These are phyloP conservation scores for Xiphophorus maculatus DNA, from an alignment of 2,113 vertebrate genomes.

Conservation along the genomic window DNA sequence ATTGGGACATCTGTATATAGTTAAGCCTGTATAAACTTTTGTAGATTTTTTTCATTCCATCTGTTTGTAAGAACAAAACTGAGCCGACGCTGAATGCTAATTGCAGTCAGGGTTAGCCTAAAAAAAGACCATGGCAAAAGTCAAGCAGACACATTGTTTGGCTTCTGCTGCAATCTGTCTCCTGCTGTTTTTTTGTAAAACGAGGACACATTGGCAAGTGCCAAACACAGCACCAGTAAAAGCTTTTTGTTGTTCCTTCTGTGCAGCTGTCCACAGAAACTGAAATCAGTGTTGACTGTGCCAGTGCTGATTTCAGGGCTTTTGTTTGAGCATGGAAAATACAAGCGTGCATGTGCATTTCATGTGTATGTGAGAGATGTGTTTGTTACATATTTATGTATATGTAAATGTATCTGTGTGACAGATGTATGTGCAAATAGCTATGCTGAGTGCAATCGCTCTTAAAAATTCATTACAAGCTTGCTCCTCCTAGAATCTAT, in stretches of 20 bases:
- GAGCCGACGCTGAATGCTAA: slow-evolving; percentile 18
- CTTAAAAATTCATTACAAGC: slow-evolving; percentile 54
- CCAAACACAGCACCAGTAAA: slow-evolving; percentile 50
- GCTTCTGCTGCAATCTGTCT: slow-evolving; percentile 52
- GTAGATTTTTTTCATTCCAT: slow-evolving; percentile 6
- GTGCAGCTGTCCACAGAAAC: slow-evolving; percentile 31
- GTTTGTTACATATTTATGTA: slow-evolving; percentile 29
- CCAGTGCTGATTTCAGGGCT: background rate
- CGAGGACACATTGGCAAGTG: slow-evolving; percentile 44
- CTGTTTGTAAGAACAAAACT: slow-evolving; percentile 13
- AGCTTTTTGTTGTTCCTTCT: slow-evolving; percentile 62
- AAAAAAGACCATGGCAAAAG: slow-evolving; percentile 38
- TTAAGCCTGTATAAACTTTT: background rate
- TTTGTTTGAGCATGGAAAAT: background rate
- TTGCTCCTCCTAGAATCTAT: slow-evolving; percentile 45
- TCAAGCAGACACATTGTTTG: slow-evolving; percentile 50
- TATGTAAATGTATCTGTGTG: background rate
- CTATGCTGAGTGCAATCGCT: slow-evolving; percentile 9
- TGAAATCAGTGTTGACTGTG: slow-evolving; percentile 51
- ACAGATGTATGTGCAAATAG: slow-evolving; percentile 47
- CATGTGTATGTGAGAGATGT: background rate
- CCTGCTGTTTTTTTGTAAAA: slow-evolving; percentile 62
- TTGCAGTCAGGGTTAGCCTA: slow-evolving; percentile 28
- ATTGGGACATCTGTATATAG: no score
- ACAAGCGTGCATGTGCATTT: background rate